A percentile compares a stretch with the other conserved stretches of the same genome.
Conservation (phyloP, 2,888 invertebrate species). For the Platypus cylindrus region DNA sequence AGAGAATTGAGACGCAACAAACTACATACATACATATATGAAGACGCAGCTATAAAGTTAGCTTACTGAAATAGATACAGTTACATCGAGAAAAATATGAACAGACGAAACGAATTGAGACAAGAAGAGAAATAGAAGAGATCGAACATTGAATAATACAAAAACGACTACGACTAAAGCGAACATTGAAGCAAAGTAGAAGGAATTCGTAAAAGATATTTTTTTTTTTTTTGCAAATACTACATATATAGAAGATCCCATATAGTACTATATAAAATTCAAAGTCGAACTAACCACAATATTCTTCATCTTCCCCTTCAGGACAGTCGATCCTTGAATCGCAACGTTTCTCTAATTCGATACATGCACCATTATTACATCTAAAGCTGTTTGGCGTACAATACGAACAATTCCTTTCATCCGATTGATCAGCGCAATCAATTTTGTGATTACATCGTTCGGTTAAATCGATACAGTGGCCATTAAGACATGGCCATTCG, state of each 20-base stretch:
- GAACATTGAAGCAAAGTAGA: slow-evolving; percentile 4
- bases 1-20: no score
- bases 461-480: slow-evolving; percentile 38
- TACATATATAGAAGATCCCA: slow-evolving; percentile 2
- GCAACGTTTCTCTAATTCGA: slow-evolving; percentile 38
- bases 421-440: slow-evolving; percentile 71
- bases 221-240: no score
- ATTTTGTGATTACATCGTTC: slow-evolving; percentile 42
- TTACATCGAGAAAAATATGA: slow-evolving; percentile 7
- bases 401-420: slow-evolving; percentile 62
- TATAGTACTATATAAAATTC: background rate
- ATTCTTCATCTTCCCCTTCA: slow-evolving; percentile 44
- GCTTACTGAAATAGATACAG: no score
- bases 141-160: slow-evolving; percentile 6
- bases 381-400: slow-evolving; percentile 42
- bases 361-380: slow-evolving; percentile 43
- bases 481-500: slow-evolving; percentile 43
- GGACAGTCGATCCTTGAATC: slow-evolving; percentile 40
- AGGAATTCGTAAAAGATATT: no score
- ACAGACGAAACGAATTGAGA: slow-evolving; percentile 4
- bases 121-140: slow-evolving; percentile 3
- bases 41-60: no score
- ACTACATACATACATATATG: no score
- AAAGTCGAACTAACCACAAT: slow-evolving; percentile 38
- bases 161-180: slow-evolving; percentile 6